These are phyloP conservation scores for Eristalis intricaria DNA, from an alignment of 2,888 invertebrate species.

Conservation along the genomic window DNA sequence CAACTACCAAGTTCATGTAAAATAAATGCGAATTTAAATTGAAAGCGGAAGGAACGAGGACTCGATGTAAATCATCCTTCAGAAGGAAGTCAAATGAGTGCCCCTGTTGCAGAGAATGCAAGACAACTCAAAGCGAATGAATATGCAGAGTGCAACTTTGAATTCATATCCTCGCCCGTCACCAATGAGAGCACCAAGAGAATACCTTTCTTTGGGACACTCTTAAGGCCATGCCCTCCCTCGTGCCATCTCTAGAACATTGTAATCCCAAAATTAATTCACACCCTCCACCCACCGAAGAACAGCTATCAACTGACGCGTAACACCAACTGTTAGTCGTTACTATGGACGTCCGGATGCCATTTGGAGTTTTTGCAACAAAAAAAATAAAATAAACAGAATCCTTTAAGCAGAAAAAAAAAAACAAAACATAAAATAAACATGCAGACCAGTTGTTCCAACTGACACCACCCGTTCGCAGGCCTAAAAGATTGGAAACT, in stretches of 20 bases:
- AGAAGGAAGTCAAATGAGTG: no score
- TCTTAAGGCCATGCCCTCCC: no score
- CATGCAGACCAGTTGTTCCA: neutral
- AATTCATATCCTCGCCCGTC: no score
- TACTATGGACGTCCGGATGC: neutral
- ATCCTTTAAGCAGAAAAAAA: neutral
- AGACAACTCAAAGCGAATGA: no score
- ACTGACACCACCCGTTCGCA: constrained; percentile 9
- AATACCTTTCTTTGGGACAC: no score
- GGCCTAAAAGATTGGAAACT: neutral
- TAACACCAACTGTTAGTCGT: constrained; percentile 16
- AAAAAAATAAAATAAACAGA: neutral
- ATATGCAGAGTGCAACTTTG: no score
- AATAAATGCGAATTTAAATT: no score
- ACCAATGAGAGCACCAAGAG: no score
- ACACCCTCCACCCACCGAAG: neutral
- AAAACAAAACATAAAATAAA: neutral
- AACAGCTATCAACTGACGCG: constrained; percentile 9
- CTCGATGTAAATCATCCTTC: no score
- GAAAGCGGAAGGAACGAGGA: no score
- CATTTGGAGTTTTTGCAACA: neutral
- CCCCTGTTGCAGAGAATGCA: no score
- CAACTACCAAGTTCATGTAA: no score
- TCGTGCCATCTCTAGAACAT: neutral
- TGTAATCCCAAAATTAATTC: neutral